These are phyloP conservation scores for Onychomys torridus DNA, from an alignment of 2,797 vertebrate genomes.

Conservation along the genomic window DNA sequence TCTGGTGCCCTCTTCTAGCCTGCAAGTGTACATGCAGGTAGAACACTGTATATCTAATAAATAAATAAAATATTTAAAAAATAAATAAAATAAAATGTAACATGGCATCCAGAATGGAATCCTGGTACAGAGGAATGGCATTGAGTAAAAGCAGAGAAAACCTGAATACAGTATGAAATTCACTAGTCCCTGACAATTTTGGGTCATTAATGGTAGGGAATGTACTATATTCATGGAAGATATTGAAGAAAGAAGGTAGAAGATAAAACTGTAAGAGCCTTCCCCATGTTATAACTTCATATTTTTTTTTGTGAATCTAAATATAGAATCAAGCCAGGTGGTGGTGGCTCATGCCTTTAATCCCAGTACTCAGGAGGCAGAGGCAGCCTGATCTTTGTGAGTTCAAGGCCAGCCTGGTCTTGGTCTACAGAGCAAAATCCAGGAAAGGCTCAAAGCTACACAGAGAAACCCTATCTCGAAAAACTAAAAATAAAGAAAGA, in stretches of 20 bases:
- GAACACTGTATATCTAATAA: no score
- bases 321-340: neutral
- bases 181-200: neutral
- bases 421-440: no score
- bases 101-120: neutral
- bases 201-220: neutral
- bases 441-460: no score
- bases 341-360: no score
- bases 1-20: no score
- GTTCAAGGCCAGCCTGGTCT: no score
- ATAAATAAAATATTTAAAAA: no score
- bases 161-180: neutral
- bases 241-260: neutral
- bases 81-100: neutral
- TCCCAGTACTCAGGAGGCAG: no score
- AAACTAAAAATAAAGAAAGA: no score
- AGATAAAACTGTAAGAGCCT: neutral
- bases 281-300: neutral
- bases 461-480: no score
- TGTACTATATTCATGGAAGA: neutral
- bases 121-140: neutral
- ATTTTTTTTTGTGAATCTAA: constrained; percentile 25
- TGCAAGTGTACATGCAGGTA: no score
- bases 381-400: no score
- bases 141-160: neutral